These are phyloP conservation scores for Mimumesa dahlbomi DNA, from an alignment of 2,888 invertebrate species.

Conservation along the genomic window DNA sequence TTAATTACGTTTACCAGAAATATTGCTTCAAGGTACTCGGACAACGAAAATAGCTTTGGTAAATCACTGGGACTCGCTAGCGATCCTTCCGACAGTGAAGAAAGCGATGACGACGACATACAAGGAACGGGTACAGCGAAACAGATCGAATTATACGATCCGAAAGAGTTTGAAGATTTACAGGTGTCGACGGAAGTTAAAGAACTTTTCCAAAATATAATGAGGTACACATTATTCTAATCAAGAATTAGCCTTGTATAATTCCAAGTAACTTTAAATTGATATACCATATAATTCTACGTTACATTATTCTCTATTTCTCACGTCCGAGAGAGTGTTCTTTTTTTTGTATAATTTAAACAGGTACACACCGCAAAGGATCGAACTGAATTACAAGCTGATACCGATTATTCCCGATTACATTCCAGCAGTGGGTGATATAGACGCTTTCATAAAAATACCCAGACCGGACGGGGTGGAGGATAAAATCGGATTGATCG, in stretches of 20 bases:
- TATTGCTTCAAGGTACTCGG: slow-evolving; percentile 52
- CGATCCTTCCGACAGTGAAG: slow-evolving; percentile 76
- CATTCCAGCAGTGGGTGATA: slow-evolving; percentile 98
- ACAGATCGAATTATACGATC: slow-evolving; percentile 84
- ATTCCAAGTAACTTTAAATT: neutral
- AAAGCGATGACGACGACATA: slow-evolving; percentile 76
- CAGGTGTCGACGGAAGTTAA: slow-evolving; percentile 92
- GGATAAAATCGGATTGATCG: slow-evolving; percentile 86
- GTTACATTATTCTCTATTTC: too few relatives aligned
- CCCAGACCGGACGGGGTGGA: slow-evolving; percentile 88
- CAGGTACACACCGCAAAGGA: slow-evolving; percentile 96
- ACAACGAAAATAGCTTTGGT: slow-evolving; percentile 35
- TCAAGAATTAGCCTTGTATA: too few relatives aligned
- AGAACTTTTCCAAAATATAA: slow-evolving; percentile 95
- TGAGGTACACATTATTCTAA: slow-evolving; percentile 83
- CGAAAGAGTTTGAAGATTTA: slow-evolving; percentile 91
- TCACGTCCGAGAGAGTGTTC: too few relatives aligned
- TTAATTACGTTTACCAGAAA: too few relatives aligned
- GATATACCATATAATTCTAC: too few relatives aligned
- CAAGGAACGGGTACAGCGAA: slow-evolving; percentile 67
- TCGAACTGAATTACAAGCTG: slow-evolving; percentile 93
- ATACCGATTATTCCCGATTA: slow-evolving; percentile 98
- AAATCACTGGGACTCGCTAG: slow-evolving; percentile 66
- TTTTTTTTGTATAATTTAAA: too few relatives aligned
- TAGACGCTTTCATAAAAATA: slow-evolving; percentile 98